phyloP scores from a whole-genome alignment of 2,113 vertebrate genomes.

The Oxygymnocypris stewartii region DNA sequence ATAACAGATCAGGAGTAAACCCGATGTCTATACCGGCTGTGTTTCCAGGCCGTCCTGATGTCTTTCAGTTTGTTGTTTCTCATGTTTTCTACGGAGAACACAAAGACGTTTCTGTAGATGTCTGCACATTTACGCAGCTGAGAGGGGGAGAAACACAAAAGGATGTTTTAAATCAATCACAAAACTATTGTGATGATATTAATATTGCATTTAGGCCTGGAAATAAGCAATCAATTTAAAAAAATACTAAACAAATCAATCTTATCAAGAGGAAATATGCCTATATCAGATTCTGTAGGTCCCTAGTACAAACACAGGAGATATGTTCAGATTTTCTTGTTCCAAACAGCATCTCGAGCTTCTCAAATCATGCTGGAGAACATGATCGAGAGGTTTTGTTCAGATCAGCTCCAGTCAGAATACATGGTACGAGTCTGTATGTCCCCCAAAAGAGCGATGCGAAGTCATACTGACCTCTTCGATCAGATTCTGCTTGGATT shows the following conservation, averaged over 20 bases:
- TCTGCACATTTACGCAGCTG: constrained; percentile 95
- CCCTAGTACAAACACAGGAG: no score
- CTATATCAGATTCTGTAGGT: no score
- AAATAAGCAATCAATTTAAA: background rate
- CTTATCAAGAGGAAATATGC: no score
- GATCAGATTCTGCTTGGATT: constrained; percentile 86
- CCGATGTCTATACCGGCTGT: constrained; percentile 84
- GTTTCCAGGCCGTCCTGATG: constrained; percentile 92
- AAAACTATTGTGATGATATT: background rate
- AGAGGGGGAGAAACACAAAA: background rate
- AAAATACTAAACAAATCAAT: no score
- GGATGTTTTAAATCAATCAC: background rate
- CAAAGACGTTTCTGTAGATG: constrained; percentile 88
- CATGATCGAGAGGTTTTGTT: background rate
- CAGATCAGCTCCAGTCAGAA: background rate
- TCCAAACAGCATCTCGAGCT: background rate
- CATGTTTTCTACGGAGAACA: constrained; percentile 95
- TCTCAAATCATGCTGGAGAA: background rate
- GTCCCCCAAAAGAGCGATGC: background rate
- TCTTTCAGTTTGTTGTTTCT: constrained; percentile 96
- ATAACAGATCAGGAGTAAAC: background rate
- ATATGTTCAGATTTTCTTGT: background rate
- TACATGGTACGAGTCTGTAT: background rate
- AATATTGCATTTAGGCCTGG: background rate
- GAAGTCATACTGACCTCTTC: constrained; percentile 79